Percentiles rank a stretch among this genome's conserved stretches.
Evolutionary conservation across 2,113 vertebrate genomes (phyloP).

Genomic region (Petromus typicus): DNA sequence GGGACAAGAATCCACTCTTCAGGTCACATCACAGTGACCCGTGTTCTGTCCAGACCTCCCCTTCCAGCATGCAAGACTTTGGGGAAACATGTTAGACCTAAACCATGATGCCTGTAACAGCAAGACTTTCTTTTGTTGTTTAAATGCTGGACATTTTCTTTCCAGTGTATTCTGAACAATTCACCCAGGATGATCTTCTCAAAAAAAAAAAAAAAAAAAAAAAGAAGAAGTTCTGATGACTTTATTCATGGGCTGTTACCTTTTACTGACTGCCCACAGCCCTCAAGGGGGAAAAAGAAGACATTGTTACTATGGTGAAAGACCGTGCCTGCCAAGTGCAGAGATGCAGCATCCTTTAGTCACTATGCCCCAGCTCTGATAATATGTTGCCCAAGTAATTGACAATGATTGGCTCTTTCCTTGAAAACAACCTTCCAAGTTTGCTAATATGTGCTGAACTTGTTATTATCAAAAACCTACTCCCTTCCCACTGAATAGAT

Average conservation of each 20-base stretch:
- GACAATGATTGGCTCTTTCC: not conserved
- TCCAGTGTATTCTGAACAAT: too few species aligned
- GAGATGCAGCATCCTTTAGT: accelerated
- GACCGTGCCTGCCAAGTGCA: accelerated
- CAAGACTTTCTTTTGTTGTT: not conserved
- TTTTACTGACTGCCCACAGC: not conserved
- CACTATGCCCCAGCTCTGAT: not conserved
- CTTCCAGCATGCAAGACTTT: not conserved
- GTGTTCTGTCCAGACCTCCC: not conserved
- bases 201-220: not conserved
- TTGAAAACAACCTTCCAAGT: not conserved
- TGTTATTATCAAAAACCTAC: not conserved
- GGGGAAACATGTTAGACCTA: not conserved
- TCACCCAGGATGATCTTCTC: not conserved
- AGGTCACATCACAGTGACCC: not conserved
- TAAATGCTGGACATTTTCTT: not conserved
- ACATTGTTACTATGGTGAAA: accelerated
- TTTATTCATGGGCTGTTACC: not conserved
- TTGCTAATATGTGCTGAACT: not conserved
- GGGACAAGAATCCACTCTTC: not conserved
- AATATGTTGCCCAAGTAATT: not conserved
- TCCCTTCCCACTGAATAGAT: not conserved
- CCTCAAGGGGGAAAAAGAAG: not conserved
- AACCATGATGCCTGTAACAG: too few species aligned
- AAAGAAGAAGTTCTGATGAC: not conserved